Base-by-base conservation (phyloP, 2,888 invertebrate genomes). In the Germaria angustata region DNA sequence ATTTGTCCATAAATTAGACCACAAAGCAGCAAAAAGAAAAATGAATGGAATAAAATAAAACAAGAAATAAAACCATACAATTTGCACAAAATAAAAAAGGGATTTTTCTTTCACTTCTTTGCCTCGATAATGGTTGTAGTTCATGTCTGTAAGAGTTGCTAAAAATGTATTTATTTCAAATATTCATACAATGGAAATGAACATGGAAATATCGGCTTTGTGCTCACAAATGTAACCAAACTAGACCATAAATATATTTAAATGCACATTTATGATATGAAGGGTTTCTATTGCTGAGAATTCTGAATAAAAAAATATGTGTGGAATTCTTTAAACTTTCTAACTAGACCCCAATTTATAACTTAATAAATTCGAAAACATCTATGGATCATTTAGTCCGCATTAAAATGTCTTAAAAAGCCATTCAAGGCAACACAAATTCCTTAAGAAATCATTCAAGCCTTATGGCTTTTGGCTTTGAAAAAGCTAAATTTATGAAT, bases 1-100 rank as follows among this genome's bases (percentile, higher is more conserved):
- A 77, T 76, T 61, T 81, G 76, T 81, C 81, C 81, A 81, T 81
- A 81, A 81, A 81, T 81, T 81, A 81, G 81, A 81, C 68, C 73
- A 61, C 68, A 80, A 49, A 53, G 36, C 15, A 75, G 20, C 15
- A 65, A 3, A 44, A 32, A 11, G 17, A 15, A 53, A 17, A 44
- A 13, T 34, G 8, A 32, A 32, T 34, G 13, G 44, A 1, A 22
- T 11, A 36, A 51, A 2, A 51, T 17, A 9, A 9, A 9, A 22
- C 20, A 24, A 57, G 32, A 75, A 75, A 63, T 68, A 66, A 66
- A 68, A 76, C 57, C 66, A 49, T 39, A 68, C 76, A 76, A 65
- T 66, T 55, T 65, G 36, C 65, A 65, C 49, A 34, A 65, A 79
- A 55, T 24, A 66, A 79, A 71, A 75, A 59, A 80, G 13, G 39